Conservation (phyloP, 2,797 vertebrate genomes). For the Smutsia temminckii region DNA sequence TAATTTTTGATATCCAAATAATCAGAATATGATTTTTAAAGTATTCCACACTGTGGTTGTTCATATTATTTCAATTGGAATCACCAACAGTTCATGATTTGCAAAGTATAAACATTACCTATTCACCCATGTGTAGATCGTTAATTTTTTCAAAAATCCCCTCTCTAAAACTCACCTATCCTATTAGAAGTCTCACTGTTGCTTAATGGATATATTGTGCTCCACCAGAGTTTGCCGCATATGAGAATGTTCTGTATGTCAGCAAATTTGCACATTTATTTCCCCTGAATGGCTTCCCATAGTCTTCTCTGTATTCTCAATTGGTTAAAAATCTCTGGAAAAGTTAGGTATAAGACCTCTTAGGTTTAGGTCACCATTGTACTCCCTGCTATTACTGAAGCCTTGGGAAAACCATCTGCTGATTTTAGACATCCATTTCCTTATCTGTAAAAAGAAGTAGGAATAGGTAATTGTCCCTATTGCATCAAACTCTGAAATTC, state of each 20-base stretch:
- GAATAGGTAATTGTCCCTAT: background rate
- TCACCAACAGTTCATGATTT: background rate
- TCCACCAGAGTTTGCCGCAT: background rate
- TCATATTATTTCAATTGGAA: background rate
- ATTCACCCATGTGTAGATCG: background rate
- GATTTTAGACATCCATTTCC: background rate
- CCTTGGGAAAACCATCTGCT: background rate
- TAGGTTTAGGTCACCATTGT: background rate
- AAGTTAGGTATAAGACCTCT: background rate
- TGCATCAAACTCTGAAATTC: background rate
- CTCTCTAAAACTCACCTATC: background rate
- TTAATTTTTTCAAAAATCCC: background rate
- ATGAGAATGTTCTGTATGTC: background rate
- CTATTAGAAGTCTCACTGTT: background rate
- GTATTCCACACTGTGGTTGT: background rate
- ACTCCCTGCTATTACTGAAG: background rate
- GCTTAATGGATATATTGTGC: background rate
- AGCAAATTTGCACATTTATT: background rate
- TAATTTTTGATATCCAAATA: background rate
- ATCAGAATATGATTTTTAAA: background rate
- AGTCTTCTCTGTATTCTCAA: background rate
- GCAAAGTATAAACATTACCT: background rate
- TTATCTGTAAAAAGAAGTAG: background rate
- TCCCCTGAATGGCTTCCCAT: background rate
- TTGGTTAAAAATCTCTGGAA: background rate